Evolutionary conservation across 2,797 vertebrate species (phyloP).

Genomic region (Otus scops): DNA sequence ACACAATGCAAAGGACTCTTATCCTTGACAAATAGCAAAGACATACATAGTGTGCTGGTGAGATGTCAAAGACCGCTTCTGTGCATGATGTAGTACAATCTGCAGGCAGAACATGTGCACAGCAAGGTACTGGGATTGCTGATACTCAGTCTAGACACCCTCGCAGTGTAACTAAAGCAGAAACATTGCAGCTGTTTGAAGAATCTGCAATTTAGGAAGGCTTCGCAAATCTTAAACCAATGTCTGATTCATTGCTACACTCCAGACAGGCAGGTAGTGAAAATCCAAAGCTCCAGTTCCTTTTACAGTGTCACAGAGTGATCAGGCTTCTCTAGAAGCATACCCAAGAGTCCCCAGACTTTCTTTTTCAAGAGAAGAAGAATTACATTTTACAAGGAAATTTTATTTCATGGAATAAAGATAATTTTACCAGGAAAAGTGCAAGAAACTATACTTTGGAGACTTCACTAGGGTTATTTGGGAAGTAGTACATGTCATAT

Average conservation of each 20-base stretch:
- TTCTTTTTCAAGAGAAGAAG: neutral
- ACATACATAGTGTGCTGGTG: neutral
- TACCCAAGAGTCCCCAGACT: neutral
- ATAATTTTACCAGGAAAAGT: neutral
- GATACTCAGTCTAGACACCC: neutral
- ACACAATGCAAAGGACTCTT: neutral
- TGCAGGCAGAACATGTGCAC: neutral
- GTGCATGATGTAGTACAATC: neutral
- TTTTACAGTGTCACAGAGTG: neutral
- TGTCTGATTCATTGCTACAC: neutral
- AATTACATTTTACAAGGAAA: neutral
- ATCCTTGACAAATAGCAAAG: constrained; percentile 9
- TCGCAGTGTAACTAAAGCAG: neutral
- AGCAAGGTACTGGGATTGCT: neutral
- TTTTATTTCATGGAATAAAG: neutral
- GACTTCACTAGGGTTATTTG: neutral
- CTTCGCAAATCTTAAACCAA: neutral
- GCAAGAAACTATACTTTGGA: neutral
- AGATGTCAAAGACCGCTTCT: neutral
- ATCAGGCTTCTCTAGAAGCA: neutral
- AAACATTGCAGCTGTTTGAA: neutral
- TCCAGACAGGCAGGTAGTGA: neutral
- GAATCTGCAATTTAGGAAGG: neutral
- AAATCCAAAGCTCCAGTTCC: neutral
- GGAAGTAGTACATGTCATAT: neutral